Conservation (phyloP, 2,888 invertebrate species). For the Stenodema calcarata region DNA sequence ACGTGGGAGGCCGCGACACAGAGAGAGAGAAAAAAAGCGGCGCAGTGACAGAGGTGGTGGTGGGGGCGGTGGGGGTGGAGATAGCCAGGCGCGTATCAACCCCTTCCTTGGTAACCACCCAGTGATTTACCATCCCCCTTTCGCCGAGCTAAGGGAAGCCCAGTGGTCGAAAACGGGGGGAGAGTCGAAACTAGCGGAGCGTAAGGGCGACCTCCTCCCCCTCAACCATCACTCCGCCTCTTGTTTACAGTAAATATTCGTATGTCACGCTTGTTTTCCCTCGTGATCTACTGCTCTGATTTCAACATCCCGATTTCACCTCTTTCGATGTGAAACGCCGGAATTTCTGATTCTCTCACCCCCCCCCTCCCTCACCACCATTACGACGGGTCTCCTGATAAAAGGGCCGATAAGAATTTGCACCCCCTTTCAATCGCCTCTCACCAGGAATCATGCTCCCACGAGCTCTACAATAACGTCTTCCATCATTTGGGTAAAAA, state of each 20-base stretch:
- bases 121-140: neutral
- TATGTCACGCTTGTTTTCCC: constrained; percentile 34
- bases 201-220: neutral
- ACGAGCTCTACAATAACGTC: neutral
- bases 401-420: neutral
- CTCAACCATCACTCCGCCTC: neutral
- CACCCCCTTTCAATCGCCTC: neutral
- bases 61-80: neutral
- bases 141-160: neutral
- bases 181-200: neutral
- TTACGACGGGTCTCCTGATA: neutral
- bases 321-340: neutral
- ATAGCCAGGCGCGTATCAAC: constrained; percentile 19
- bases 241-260: constrained; percentile 38
- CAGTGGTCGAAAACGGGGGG: neutral
- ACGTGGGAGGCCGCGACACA: neutral
- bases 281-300: constrained; percentile 31
- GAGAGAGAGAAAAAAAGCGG: neutral
- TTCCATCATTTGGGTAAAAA: too few relatives aligned
- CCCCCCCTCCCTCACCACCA: neutral
- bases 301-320: neutral
- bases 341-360: neutral
- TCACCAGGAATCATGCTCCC: neutral
- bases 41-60: neutral
- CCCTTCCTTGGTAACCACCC: constrained; percentile 4